These are phyloP conservation scores for Mantis religiosa DNA, from an alignment of 2,888 invertebrate species.

Conservation along the genomic window DNA sequence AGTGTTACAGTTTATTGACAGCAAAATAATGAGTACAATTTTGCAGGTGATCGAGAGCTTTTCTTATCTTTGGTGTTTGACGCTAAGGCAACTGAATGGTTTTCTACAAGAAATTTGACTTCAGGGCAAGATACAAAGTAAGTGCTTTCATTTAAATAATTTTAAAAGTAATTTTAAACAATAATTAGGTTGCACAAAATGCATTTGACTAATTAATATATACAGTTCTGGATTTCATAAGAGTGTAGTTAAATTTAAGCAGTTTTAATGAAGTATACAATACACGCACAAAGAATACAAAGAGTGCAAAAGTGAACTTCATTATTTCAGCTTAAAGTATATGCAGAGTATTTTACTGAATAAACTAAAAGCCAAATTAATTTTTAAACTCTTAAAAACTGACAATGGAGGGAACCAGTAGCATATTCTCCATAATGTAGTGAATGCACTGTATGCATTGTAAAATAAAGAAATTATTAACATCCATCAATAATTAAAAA, in stretches of 20 bases:
- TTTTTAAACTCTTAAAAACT: too few relatives aligned
- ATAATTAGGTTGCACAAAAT: background rate
- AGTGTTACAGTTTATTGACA: background rate
- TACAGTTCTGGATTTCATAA: too few relatives aligned
- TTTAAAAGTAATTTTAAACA: background rate
- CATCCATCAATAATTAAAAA: too few relatives aligned
- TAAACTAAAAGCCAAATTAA: background rate
- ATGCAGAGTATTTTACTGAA: background rate
- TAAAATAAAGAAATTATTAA: too few relatives aligned
- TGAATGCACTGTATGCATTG: too few relatives aligned
- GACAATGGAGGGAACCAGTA: too few relatives aligned
- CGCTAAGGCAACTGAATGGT: constrained; percentile 83
- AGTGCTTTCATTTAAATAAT: constrained; percentile 37
- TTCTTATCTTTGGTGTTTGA: constrained; percentile 83
- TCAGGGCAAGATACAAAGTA: constrained; percentile 70
- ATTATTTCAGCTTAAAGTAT: background rate
- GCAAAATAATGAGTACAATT: background rate
- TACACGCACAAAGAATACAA: background rate
- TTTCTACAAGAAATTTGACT: constrained; percentile 67
- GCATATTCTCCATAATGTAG: too few relatives aligned
- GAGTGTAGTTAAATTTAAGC: too few relatives aligned
- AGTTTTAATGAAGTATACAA: too few relatives aligned
- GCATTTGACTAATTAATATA: too few relatives aligned
- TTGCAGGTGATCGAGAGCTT: constrained; percentile 76
- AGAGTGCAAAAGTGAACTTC: background rate